Base-by-base conservation (phyloP, 1,140 invertebrate genomes). In the Drosophila saltans region DNA sequence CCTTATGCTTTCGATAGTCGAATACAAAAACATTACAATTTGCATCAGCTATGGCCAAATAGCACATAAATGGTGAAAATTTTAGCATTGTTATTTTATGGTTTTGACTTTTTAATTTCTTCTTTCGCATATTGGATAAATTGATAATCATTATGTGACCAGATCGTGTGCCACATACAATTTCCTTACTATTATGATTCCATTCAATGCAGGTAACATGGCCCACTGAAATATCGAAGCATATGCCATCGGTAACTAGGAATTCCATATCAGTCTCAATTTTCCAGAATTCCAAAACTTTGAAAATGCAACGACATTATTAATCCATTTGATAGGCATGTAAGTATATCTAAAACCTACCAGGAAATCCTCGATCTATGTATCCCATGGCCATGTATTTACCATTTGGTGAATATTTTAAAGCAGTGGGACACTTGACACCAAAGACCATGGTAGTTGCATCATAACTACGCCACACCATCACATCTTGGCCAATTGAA, bases 211-310 rank as follows among this genome's bases (percentile, higher is more conserved):
- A 89, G 2, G 68, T 69, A 1, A 92, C 57, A 2, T 72, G 69
- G 3, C 60, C 52, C 28, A 85, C 61, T 3, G 64, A 63, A 58
- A 70, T 59, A 0, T 48, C 21, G 26, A 92, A 85, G 11, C 75
- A 75, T 66, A 79, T 84, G 7, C 78, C 76, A 66, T 84, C 67
- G 1, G 81, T n/a, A 1, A 90, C 72, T 2, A 80, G 16, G 45
- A 88, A 82, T 24, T 85, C 79, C 28, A 75, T 69, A 9, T 33
- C 21, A 2, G 66, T 26, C 36, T 67, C 59, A 0, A 89, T 16
- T 43, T 83, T 69, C 91, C 91, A 92, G 5, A 92, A 58, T 48
- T 92, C 84, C 10, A 92, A 43, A 11, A 85, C 91, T 89, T 24
- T 3, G 43, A 30, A 40, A 52, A 52, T 62, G 7, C 43, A 58